These are phyloP conservation scores for Callimico goeldii DNA, from an alignment of 2,797 vertebrate species.

Conservation along the genomic window DNA sequence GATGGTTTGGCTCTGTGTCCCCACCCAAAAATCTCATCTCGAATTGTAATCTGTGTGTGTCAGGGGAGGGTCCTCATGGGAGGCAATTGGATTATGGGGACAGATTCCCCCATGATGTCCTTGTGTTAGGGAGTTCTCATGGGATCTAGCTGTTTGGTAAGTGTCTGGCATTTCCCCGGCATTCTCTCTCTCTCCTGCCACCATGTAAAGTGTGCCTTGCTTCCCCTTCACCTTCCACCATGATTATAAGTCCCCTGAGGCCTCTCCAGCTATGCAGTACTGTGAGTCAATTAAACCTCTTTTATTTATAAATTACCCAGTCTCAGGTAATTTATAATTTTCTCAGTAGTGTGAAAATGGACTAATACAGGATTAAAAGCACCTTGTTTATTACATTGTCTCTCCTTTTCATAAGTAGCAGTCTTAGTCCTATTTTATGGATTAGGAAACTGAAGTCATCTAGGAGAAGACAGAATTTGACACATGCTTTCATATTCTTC, in stretches of 20 bases:
- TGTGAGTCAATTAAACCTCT: background rate
- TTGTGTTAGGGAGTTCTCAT: background rate
- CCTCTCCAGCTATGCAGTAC: background rate
- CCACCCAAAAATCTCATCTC: background rate
- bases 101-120: background rate
- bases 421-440: background rate
- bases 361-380: background rate
- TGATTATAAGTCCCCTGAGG: background rate
- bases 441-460: background rate
- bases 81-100: background rate
- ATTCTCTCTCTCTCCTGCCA: background rate
- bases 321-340: background rate
- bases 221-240: background rate
- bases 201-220: background rate
- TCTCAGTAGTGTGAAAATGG: background rate
- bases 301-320: background rate
- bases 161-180: background rate
- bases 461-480: background rate
- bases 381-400: background rate
- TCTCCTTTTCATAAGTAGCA: background rate
- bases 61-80: background rate
- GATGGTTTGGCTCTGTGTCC: background rate
- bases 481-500: background rate
- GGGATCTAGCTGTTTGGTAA: background rate
- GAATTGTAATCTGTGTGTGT: background rate